Evolutionary conservation across 2,797 vertebrate genomes (phyloP), one percentile per base, ranked within the genome.

Genomic region (Gallinago solitaria): DNA sequence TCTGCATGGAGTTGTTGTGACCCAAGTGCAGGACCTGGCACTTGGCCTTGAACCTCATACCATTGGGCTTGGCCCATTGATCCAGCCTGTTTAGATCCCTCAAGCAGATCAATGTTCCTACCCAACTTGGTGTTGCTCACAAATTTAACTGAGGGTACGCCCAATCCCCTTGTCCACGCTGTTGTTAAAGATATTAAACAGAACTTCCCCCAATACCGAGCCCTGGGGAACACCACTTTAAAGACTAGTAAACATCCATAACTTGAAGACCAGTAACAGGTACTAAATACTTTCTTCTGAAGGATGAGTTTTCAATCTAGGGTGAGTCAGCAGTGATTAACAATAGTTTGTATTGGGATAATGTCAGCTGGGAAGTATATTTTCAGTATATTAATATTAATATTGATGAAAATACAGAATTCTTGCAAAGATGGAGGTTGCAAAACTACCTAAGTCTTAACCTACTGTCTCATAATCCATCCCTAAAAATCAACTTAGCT

Each of bases 351-450:
- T 85, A 70, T 37, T 75, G 74, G 59, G 39, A 90, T 43, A 63
- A 92, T 53, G n/a, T 87, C 63, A 83, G 68, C 39, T 75, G 75
- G 37, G 63, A 89, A 81, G 47, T 73, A 27, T 71, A 79, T 76
- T 93, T 95, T 80, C 61, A 83, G 37, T 67, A 27, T 87, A 93
- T 87, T 87, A 84, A 27, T 87, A 93, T 87, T 87, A 84, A 65
- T 78, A 51, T 8, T 92, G 74, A 93, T 91, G 74, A 93, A 95
- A 94, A 73, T 71, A 64, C 8, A 2, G 60, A 89, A 48, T 76
- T 90, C 63, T 57, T 70, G 27, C 25, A 14, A 60, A 71, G 25
- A 47, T 78, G 33, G 53, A 83, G 87, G 61, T n/a, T 61, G n/a
- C 28, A 82, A 93, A 82, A 33, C 51, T 82, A 33, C 53, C 25